Base-by-base conservation (phyloP, 2,888 invertebrate species). In the Meiosimyza decipiens region DNA sequence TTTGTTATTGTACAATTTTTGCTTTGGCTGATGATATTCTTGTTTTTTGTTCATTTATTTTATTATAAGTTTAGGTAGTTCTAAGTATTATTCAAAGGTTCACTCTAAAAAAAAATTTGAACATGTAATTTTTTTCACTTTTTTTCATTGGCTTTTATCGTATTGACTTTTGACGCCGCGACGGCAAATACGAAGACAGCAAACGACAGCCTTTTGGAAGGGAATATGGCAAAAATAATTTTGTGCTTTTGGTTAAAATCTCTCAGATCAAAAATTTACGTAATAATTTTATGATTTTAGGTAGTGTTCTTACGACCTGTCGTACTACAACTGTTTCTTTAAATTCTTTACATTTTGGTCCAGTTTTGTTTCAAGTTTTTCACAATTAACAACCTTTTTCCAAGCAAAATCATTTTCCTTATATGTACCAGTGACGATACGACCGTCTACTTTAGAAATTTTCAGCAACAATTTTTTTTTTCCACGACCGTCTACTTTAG, bases 91-190 rank as follows among this genome's bases (percentile, higher is more conserved):
- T n/a, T n/a, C n/a, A n/a, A n/a, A n/a, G n/a, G n/a, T n/a, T n/a
- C n/a, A n/a, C n/a, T n/a, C n/a, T n/a, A n/a, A n/a, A n/a, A n/a
- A n/a, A n/a, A n/a, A n/a, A n/a, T n/a, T n/a, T n/a, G n/a, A n/a
- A n/a, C n/a, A 49, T 50, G 18, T n/a, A n/a, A n/a, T n/a, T 64
- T 12, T 13, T 49, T 62, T 13, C 28, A 60, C 50, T 18, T 64
- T 51, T 33, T n/a, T 6, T 33, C 33, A 33, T 33, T 64, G 49
- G 64, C 64, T 64, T 64, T 49, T 64, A 49, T 64, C 51, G 50
- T 64, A 64, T 64, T 50, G 64, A 64, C 64, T 64, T 64, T 64
- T 64, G 51, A 51, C 49, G 64, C 64, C 51, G 64, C 64, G 64
- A 18, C 64, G 50, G 22, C 64, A 50, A 64, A 49, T n/a, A n/a